Base-by-base conservation (phyloP, 2,888 invertebrate species). In the Clanis bilineata region DNA sequence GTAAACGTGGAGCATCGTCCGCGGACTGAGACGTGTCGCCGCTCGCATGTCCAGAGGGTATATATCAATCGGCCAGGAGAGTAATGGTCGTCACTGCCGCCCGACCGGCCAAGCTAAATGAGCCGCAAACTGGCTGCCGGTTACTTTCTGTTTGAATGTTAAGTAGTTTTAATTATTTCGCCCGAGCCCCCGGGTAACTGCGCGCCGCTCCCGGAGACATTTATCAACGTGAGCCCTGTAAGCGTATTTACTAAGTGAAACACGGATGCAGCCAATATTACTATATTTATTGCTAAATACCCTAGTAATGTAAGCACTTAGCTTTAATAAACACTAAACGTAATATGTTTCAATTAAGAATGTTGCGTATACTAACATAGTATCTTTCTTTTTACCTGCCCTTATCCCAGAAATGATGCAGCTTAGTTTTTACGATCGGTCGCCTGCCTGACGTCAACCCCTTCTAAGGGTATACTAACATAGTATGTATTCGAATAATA, bases 131-230 rank as follows among this genome's bases (percentile, higher is more conserved):
- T 77, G 79, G 85, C 85, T 76, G 83, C 74, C 68, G 69, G 71
- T 80, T 78, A 84, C 83, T 85, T 85, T 85, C 86, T 80, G 86
- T 79, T 85, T 88, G 88, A 90, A 90, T 90, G 82, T 89, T 88
- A 91, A 91, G 86, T 90, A 90, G 88, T 88, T 90, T 91, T 89
- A 90, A 91, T 90, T 89, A 91, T 89, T 88, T 88, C 79, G 83
- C 85, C 79, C 80, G 76, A 77, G 85, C 88, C 86, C 72, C 75
- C 79, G 78, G 86, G 83, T 84, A 76, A 76, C 73, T 76, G 77
- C 72, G 72, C 72, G 71, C 77, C 68, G 72, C 73, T 76, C 78
- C 79, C 73, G 76, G 74, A 76, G 78, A 77, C 83, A 83, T 88
- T 85, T 80, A 87, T 88, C 85, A 87, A 79, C 69, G 71, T 64